Evolutionary conservation across 2,797 vertebrate genomes (phyloP), one percentile per base, ranked within the genome.

Genomic region (Avahi laniger): DNA sequence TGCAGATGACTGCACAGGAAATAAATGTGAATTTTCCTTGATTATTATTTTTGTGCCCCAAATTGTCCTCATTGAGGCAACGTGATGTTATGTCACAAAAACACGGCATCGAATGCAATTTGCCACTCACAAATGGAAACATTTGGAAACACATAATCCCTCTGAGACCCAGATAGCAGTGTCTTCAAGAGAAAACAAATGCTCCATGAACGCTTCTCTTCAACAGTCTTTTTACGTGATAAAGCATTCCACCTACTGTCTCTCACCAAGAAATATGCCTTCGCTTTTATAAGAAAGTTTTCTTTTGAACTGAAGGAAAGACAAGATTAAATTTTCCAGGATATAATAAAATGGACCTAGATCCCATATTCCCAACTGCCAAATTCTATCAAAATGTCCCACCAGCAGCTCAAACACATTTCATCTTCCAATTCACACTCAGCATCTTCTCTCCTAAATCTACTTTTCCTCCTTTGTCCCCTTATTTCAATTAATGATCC

Each of bases 131-230:
- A 70, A 46, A 69, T 7, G 18, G 15, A 91, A 78, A 88, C 38
- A 63, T 30, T 2, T 33, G 54, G 57, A 78, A 92, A 88, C 4
- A 41, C 9, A 81, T 7, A 73, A 54, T 33, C 7, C 35, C 79
- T 38, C 41, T n/a, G 92, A 95, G 46, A 72, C 63, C n/a, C 30
- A 43, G 50, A 57, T 7, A 59, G 38, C 20, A 41, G 33, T 3
- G 22, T 54, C 67, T 54, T 67, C 59, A 82, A 73, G 35, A 83
- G 43, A 92, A 96, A 95, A 92, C 12, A 88, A 89, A 89, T 13
- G 14, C 5, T 70, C 87, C 12, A n/a, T 22, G 48, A 95, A 89
- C 1, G 50, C n/a, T 22, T 92, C 43, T 59, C 7, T 6, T 7
- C 4, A 83, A 72, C 18, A 46, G 59, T 52, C 83, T 54, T 79